Base-by-base conservation (phyloP, 30 jellyfish, hydroid and myxozoan species). In the Hydractinia symbiolongicarpus region DNA sequence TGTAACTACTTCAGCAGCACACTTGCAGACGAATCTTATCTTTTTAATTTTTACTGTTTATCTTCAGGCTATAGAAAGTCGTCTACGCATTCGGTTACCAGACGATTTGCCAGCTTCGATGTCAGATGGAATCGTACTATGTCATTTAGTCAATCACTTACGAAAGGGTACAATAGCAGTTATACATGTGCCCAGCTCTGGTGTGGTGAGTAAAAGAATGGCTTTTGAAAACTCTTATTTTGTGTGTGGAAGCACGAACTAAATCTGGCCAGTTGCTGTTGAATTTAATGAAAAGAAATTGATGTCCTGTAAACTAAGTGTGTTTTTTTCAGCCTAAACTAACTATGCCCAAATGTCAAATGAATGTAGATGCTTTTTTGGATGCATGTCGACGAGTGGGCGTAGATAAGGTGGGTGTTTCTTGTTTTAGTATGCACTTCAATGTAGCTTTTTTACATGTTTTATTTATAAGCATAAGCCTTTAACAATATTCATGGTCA, bases 321-420 rank as follows among this genome's bases (percentile, higher is more conserved):
- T 30, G 72, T 61, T 55, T 69, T 58, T 53, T 71, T 13, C 67
- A 88, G 94, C 96, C 96, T 15, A 89, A 89, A 66, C 72, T 89
- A 57, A 89, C 96, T 40, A 89, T 89, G 96, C 96, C 96, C 52
- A 89, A 89, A 54, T 89, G 96, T 55, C 80, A 69, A 82, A 89
- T 89, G 96, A 89, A 89, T 76, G 96, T 89, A 15, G 96, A 89
- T 79, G 96, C 96, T 57, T 89, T 89, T 84, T 71, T 89, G 72
- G 96, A 89, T 64, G 96, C 94, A 16, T 89, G 95, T 74, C 75
- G 96, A 58, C 83, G 86, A 57, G 86, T 89, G 16, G 95, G 96
- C 49, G 96, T 89, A 55, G 88, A 79, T 54, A 89, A 83, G 88
- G 95, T 89, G n/a, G n/a, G 9, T 9, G n/a, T 19, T 20, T 67